Percentiles rank a stretch among this genome's conserved stretches.
phyloP scores from a whole-genome alignment of 2,113 vertebrate species.

The Microtus richardsoni region DNA sequence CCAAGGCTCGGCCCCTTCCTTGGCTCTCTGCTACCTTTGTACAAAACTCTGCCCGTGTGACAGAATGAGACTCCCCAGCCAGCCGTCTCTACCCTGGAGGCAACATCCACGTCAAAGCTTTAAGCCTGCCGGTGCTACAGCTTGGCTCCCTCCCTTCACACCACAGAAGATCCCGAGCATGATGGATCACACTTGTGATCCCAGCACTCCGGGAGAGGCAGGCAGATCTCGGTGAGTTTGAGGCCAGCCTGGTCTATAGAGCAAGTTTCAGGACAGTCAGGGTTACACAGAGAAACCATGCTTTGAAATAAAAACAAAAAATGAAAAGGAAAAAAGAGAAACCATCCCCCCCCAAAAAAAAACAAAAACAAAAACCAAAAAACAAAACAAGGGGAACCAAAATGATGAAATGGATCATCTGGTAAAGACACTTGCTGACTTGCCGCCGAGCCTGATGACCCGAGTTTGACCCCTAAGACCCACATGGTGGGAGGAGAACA shows the following conservation, averaged over 20 bases:
- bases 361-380: background rate
- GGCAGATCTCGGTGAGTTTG: background rate
- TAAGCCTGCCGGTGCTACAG: too few species aligned
- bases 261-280: background rate
- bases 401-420: background rate
- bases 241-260: background rate
- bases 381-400: background rate
- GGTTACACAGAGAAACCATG: background rate
- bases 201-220: background rate
- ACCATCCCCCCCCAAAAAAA: background rate
- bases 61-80: background rate
- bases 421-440: background rate
- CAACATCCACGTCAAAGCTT: background rate
- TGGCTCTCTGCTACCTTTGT: background rate
- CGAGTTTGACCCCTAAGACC: background rate
- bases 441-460: background rate
- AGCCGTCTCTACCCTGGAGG: background rate
- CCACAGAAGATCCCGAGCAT: background rate
- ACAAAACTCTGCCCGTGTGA: background rate
- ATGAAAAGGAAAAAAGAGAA: background rate
- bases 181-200: too few species aligned
- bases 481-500: background rate
- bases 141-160: background rate
- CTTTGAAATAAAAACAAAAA: background rate
- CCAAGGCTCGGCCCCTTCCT: background rate